Base-by-base conservation (phyloP, 2,797 vertebrate species). In the Cuniculus paca region DNA sequence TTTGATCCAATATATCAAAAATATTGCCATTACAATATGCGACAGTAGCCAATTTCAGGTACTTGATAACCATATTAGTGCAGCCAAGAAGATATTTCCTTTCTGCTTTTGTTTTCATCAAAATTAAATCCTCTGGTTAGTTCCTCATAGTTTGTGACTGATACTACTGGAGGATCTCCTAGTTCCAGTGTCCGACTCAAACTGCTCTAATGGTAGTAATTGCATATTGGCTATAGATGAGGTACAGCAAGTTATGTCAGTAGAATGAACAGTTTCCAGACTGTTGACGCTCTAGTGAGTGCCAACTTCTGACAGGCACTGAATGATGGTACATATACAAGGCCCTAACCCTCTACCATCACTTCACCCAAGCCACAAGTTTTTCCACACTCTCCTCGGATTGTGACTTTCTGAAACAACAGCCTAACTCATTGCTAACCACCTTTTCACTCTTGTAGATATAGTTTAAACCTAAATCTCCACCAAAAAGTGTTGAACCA, bases 391-490 rank as follows among this genome's bases (percentile, higher is more conserved):
- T 95, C n/a, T 75, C 7, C 50, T 52, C 65, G 63, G 94, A 11
- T 2, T 6, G 31, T 14, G 58, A 54, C 50, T 93, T 0, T 89
- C n/a, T 50, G 34, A 65, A 45, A 87, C 65, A 28, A 6, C 56
- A 89, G 34, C 52, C 52, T 58, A 12, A 60, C 79, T 90, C 95
- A 82, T 97, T 86, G 88, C 98, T 98, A 97, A 98, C 96, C 65
- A 90, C 98, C 94, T 98, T 97, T 98, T 99, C 95, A 75, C 98
- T 98, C 96, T 98, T 97, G 88, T 98, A 99, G 99, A 98, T 99
- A 99, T 98, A 99, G 99, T 98, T 99, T 99, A 90, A 99, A 99
- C 98, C 96, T 99, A 97, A 99, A 54, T 52, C 52, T 52, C 52
- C 52, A 16, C 3, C 52, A 52, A 52, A 16, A 52, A 16, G 14